A percentile compares a stretch with the other conserved stretches of the same genome.
These are phyloP conservation scores for Drosophila neocordata DNA, from an alignment of 1,140 invertebrate species.

Conservation along the genomic window DNA sequence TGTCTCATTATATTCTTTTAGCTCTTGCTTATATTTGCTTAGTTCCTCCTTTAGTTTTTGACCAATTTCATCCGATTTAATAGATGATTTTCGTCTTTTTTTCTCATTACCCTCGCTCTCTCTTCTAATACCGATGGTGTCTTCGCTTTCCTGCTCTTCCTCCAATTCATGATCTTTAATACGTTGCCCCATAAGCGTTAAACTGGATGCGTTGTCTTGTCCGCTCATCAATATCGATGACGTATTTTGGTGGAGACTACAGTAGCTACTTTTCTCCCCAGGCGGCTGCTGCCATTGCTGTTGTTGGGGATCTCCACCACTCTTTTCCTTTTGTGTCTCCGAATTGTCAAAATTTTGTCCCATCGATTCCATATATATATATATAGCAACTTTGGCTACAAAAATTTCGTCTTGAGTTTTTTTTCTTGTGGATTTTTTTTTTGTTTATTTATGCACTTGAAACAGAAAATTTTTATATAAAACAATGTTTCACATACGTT, in stretches of 20 bases:
- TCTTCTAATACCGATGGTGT: slow-evolving; percentile 1
- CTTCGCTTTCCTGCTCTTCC: not conserved
- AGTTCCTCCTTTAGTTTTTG: slow-evolving; percentile 69
- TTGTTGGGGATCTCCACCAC: not conserved
- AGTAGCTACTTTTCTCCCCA: slow-evolving; percentile 34
- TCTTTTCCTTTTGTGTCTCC: slow-evolving; percentile 17
- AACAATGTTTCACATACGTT: slow-evolving; percentile 45
- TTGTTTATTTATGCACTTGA: slow-evolving; percentile 44
- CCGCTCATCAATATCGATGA: not conserved
- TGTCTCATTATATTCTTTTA: slow-evolving; percentile 74
- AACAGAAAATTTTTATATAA: slow-evolving; percentile 76
- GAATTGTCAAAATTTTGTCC: slow-evolving; percentile 41
- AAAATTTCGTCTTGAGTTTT: slow-evolving; percentile 52
- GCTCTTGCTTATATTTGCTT: slow-evolving; percentile 72
- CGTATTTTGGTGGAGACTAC: slow-evolving; percentile 15
- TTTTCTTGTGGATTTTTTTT: slow-evolving; percentile 29
- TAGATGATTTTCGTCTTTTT: not conserved
- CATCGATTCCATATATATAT: slow-evolving; percentile 37
- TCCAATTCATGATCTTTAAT: slow-evolving; percentile 3
- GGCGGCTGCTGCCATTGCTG: not conserved
- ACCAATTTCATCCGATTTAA: slow-evolving; percentile 48
- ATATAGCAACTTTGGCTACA: slow-evolving; percentile 31
- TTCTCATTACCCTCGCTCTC: not conserved
- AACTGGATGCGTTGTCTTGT: slow-evolving; percentile 7
- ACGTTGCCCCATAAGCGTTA: slow-evolving; percentile 1